Conservation (phyloP, 2,888 invertebrate species). For the Ephialtes manifestator region DNA sequence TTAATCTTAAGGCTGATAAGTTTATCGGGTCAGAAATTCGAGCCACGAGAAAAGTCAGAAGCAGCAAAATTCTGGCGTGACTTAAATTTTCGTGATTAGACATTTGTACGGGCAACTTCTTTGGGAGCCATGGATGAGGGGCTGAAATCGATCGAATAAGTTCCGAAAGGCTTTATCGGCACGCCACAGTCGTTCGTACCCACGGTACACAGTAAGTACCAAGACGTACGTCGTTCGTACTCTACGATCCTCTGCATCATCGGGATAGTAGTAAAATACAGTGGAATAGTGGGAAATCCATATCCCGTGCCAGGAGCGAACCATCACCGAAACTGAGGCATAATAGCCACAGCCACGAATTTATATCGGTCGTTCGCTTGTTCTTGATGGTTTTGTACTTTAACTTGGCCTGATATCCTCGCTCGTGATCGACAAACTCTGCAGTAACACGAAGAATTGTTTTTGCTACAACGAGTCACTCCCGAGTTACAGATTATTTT, state of each 20-base stretch:
- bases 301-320: constrained; percentile 72
- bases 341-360: constrained; percentile 19
- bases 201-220: constrained; percentile 52
- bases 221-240: neutral
- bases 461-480: neutral
- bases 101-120: constrained; percentile 32
- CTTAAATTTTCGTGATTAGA: constrained; percentile 48
- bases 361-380: constrained; percentile 37
- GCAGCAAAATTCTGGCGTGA: constrained; percentile 11
- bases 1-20: neutral
- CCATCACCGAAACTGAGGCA: constrained; percentile 52
- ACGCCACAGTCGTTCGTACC: constrained; percentile 74
- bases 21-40: neutral
- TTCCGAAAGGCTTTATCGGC: constrained; percentile 75
- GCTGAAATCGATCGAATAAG: constrained; percentile 67
- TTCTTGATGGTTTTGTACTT: constrained; percentile 23
- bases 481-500: constrained; percentile 19
- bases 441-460: neutral
- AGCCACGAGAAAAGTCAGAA: neutral
- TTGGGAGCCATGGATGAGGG: constrained; percentile 8
- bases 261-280: neutral
- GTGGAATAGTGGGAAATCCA: constrained; percentile 62
- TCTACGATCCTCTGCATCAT: neutral
- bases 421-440: constrained; percentile 10
- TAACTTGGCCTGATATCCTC: neutral